A percentile compares a stretch with the other conserved stretches of the same genome.
phyloP scores from a whole-genome alignment of 2,113 vertebrate species.

The Diphyllodes magnificus region DNA sequence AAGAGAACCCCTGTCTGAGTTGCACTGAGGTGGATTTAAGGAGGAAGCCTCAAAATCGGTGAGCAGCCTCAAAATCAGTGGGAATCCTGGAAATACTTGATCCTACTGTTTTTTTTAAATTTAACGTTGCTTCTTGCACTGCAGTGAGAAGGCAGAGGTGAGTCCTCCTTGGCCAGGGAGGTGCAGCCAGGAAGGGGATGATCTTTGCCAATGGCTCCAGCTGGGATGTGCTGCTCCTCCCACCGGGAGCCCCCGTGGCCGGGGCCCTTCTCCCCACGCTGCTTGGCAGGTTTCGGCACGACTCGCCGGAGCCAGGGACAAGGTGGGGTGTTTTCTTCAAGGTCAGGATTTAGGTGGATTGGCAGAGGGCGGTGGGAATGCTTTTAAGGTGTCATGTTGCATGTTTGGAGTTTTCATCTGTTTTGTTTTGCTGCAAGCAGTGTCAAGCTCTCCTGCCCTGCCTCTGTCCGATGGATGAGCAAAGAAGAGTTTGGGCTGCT shows the following conservation, averaged over 20 bases:
- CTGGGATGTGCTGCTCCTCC: not conserved
- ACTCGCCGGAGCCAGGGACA: not conserved
- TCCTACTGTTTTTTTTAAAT: not conserved
- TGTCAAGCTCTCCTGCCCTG: not conserved
- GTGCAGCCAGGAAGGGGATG: not conserved
- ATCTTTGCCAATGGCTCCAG: rapidly evolving
- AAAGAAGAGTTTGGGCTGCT: not conserved
- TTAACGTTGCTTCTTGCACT: not conserved
- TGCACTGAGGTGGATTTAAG: not conserved
- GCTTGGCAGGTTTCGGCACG: not conserved
- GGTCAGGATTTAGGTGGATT: slow-evolving; percentile 27
- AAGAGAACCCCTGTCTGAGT: not conserved
- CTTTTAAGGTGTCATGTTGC: not conserved
- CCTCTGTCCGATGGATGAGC: rapidly evolving
- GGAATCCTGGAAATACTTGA: not conserved
- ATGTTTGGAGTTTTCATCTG: not conserved
- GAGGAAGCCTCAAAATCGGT: not conserved
- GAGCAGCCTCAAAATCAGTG: not conserved
- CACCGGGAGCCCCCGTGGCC: rapidly evolving
- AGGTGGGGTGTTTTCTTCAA: slow-evolving; percentile 24
- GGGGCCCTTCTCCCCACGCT: not conserved
- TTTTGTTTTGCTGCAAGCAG: not conserved
- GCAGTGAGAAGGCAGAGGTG: not conserved
- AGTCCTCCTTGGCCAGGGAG: not conserved
- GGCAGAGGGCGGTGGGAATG: slow-evolving; percentile 23